Conservation (phyloP, 2,888 invertebrate species). For the Tipula confusa region DNA sequence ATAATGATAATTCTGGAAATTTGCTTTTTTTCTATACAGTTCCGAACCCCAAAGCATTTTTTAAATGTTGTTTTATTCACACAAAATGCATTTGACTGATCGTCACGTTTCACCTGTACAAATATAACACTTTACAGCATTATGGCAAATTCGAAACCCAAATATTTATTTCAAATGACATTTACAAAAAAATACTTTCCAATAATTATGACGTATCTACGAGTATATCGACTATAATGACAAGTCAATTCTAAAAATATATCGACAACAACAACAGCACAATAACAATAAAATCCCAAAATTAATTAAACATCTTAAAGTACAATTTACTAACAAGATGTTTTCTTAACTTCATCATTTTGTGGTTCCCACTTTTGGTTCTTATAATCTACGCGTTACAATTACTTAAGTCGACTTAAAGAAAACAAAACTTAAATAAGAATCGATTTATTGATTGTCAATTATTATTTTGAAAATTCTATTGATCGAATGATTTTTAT, state of each 20-base stretch:
- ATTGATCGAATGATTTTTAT: not conserved
- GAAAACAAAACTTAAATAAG: not conserved
- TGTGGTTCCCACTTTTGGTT: not conserved
- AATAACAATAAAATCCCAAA: not conserved
- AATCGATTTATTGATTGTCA: slow-evolving; percentile 20
- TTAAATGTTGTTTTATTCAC: too few relatives aligned
- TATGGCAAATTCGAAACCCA: not conserved
- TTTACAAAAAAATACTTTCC: not conserved
- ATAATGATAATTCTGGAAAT: too few relatives aligned
- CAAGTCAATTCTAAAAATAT: not conserved
- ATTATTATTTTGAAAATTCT: slow-evolving; percentile 5
- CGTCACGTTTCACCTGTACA: not conserved
- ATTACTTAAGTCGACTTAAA: not conserved
- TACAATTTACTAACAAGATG: slow-evolving; percentile 14
- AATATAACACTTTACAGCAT: too few relatives aligned
- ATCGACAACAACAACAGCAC: not conserved
- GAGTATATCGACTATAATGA: not conserved
- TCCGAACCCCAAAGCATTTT: too few relatives aligned
- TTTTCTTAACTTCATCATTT: not conserved
- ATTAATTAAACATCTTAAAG: not conserved
- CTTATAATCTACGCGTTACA: not conserved
- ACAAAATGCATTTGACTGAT: too few relatives aligned
- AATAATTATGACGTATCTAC: not conserved
- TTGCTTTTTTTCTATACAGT: too few relatives aligned
- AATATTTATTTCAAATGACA: not conserved